A percentile compares a stretch with the other conserved stretches of the same genome.
These are phyloP conservation scores for Trichonephila clavipes DNA, from an alignment of 1,140 invertebrate species.

Conservation along the genomic window DNA sequence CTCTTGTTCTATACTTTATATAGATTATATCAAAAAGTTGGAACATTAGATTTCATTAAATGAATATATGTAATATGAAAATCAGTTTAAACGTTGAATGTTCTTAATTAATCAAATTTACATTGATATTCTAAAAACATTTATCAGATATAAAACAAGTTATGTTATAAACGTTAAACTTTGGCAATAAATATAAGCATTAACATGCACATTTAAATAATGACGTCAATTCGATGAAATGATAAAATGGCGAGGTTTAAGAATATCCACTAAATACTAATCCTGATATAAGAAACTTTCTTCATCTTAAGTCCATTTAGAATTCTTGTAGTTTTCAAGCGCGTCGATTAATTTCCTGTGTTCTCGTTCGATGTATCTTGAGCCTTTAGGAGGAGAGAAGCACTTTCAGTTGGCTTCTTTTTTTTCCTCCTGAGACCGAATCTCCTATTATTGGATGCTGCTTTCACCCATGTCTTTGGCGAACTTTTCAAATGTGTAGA, in stretches of 20 bases:
- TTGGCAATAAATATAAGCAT: not conserved
- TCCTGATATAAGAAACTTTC: not conserved
- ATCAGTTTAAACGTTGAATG: no score
- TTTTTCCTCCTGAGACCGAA: conserved; percentile 37
- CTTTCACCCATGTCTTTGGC: conserved; percentile 67
- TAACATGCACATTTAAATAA: not conserved
- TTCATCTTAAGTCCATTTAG: not conserved
- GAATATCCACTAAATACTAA: not conserved
- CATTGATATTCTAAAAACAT: no score
- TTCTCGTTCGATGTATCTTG: conserved; percentile 11
- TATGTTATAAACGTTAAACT: not conserved
- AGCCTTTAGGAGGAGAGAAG: not conserved
- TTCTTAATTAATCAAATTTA: no score
- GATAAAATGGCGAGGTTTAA: not conserved
- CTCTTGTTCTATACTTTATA: no score
- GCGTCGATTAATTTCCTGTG: conserved; percentile 17
- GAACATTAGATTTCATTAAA: no score
- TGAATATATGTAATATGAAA: no score
- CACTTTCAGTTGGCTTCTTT: not conserved
- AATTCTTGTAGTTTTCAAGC: not conserved
- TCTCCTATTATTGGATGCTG: not conserved
- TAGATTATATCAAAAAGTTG: no score
- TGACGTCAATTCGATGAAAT: not conserved
- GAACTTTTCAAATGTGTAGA: conserved; percentile 68
- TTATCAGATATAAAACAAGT: not conserved